These are phyloP conservation scores for Lasioglossum marginatum DNA, from an alignment of 2,888 invertebrate species.

Conservation along the genomic window DNA sequence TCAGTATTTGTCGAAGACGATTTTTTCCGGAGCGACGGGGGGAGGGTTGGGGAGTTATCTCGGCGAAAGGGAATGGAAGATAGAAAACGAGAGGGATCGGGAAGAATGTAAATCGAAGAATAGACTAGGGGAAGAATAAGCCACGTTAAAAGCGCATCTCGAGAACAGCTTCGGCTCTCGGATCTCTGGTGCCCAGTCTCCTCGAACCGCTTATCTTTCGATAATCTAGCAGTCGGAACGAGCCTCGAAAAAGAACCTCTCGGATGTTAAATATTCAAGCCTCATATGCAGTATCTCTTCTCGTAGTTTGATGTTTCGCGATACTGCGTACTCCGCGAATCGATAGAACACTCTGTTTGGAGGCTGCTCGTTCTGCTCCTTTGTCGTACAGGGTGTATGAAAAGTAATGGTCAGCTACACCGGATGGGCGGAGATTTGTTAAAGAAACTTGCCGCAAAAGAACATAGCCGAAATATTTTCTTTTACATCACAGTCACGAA, in stretches of 20 bases:
- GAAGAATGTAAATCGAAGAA: not conserved
- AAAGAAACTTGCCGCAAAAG: no score
- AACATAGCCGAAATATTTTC: no score
- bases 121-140: not conserved
- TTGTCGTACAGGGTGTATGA: not conserved
- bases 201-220: conserved; percentile 36
- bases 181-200: not conserved
- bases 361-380: not conserved
- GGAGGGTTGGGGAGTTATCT: not conserved
- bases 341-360: conserved; percentile 35
- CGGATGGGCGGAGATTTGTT: no score
- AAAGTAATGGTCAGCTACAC: no score
- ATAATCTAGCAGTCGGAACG: conserved; percentile 34
- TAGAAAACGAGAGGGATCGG: not conserved
- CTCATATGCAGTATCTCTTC: conserved; percentile 79
- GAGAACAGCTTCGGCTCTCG: conserved; percentile 16
- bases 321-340: conserved; percentile 33
- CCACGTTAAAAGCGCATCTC: not conserved
- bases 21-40: not conserved
- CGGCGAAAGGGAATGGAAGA: not conserved
- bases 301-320: conserved; percentile 29
- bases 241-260: conserved; percentile 16
- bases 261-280: conserved; percentile 77
- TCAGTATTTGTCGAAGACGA: not conserved
- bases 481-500: not conserved